Evolutionary conservation across 1,140 invertebrate genomes (phyloP).

Genomic region (Lepidurus couesii): DNA sequence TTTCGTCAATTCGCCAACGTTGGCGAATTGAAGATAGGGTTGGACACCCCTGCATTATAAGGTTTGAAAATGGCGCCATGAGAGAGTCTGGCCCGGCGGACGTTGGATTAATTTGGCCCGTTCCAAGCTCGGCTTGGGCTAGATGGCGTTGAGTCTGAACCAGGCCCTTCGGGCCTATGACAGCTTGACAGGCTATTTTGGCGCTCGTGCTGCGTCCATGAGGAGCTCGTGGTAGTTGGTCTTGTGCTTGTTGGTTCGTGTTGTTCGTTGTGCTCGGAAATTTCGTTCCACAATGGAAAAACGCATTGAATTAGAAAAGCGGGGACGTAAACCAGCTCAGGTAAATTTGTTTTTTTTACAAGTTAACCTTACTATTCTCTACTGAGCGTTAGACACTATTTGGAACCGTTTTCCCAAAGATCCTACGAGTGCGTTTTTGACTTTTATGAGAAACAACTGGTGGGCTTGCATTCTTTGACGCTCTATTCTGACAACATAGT

Average conservation of each 20-base stretch:
- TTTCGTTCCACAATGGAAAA: slow-evolving; percentile 66
- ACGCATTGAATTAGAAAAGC: slow-evolving; percentile 80
- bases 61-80: background rate
- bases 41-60: too few species aligned
- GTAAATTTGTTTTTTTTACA: slow-evolving; percentile 53
- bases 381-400: background rate
- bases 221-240: slow-evolving; percentile 26
- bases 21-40: too few species aligned
- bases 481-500: background rate
- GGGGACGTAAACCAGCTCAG: slow-evolving; percentile 71
- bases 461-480: slow-evolving; percentile 7
- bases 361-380: background rate
- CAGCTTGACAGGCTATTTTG: background rate
- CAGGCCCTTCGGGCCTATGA: background rate
- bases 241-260: background rate
- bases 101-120: background rate
- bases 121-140: background rate
- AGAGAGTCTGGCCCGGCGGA: background rate
- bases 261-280: slow-evolving; percentile 12
- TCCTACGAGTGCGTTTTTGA: background rate
- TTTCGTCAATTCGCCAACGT: too few species aligned
- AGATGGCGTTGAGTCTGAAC: background rate
- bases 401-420: background rate
- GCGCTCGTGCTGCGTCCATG: slow-evolving; percentile 12
- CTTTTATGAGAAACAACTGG: slow-evolving; percentile 1